These are phyloP conservation scores for Hippolais icterina DNA, from an alignment of 2,113 vertebrate species.

Conservation along the genomic window DNA sequence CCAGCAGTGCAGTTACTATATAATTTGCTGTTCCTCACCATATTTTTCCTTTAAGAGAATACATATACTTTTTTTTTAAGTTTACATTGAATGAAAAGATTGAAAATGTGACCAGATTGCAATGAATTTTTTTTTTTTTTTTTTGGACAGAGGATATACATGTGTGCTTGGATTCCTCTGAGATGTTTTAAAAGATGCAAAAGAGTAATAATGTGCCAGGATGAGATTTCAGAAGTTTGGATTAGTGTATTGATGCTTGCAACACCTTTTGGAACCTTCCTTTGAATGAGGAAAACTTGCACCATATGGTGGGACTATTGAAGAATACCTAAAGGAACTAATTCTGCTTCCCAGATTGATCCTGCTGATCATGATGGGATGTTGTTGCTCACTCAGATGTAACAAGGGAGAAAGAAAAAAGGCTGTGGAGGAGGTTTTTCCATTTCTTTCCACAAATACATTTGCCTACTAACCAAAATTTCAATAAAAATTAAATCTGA, in stretches of 20 bases:
- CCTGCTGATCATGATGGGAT: background rate
- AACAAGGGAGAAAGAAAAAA: background rate
- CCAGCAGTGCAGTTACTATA: background rate
- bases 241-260: background rate
- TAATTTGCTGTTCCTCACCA: background rate
- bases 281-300: background rate
- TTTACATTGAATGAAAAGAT: background rate
- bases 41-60: background rate
- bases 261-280: background rate
- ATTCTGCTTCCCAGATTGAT: background rate
- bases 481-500: background rate
- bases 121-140: background rate
- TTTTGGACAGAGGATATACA: background rate
- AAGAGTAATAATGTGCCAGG: background rate
- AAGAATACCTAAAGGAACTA: background rate
- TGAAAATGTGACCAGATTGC: background rate
- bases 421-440: background rate
- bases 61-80: background rate
- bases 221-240: background rate
- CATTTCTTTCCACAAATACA: background rate
- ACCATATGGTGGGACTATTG: background rate
- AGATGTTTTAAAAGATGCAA: background rate
- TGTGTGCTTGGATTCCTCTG: background rate
- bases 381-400: fast-evolving
- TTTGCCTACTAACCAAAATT: background rate